These are phyloP conservation scores for Plebejus anna DNA, from an alignment of 2,888 invertebrate genomes.

Conservation along the genomic window DNA sequence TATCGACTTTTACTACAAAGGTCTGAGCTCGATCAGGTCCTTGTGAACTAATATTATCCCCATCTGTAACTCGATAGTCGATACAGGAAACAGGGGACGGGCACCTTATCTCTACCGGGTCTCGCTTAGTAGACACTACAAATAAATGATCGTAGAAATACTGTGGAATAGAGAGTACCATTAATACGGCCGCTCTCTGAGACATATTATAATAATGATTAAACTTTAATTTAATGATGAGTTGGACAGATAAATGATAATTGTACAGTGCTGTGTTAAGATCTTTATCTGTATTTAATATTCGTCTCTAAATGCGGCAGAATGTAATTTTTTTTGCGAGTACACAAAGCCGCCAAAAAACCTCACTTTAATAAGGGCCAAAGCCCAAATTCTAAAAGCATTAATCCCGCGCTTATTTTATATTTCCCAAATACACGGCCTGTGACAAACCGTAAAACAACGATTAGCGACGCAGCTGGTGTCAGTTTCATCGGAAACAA, in stretches of 20 bases:
- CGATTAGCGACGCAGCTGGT: background rate
- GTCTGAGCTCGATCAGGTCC: background rate
- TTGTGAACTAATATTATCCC: background rate
- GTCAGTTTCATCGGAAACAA: background rate
- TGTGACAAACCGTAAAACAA: background rate
- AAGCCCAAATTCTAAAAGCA: background rate
- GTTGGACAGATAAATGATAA: too few relatives aligned
- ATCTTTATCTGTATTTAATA: too few relatives aligned
- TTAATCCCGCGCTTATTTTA: background rate
- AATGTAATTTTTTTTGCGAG: too few relatives aligned
- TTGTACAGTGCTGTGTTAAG: too few relatives aligned
- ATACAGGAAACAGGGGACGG: constrained; percentile 27
- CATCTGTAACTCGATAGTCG: constrained; percentile 27
- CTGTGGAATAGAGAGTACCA: background rate
- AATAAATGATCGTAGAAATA: background rate
- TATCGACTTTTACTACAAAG: background rate
- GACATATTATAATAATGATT: too few relatives aligned
- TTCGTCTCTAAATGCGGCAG: too few relatives aligned
- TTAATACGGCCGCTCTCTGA: too few relatives aligned
- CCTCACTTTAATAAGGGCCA: background rate
- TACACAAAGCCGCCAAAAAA: background rate
- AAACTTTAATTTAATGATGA: too few relatives aligned
- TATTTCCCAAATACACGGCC: background rate
- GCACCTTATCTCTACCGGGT: background rate
- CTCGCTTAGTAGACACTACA: background rate